Conservation (phyloP, 2,888 invertebrate species). For the Aphodius sticticus region DNA sequence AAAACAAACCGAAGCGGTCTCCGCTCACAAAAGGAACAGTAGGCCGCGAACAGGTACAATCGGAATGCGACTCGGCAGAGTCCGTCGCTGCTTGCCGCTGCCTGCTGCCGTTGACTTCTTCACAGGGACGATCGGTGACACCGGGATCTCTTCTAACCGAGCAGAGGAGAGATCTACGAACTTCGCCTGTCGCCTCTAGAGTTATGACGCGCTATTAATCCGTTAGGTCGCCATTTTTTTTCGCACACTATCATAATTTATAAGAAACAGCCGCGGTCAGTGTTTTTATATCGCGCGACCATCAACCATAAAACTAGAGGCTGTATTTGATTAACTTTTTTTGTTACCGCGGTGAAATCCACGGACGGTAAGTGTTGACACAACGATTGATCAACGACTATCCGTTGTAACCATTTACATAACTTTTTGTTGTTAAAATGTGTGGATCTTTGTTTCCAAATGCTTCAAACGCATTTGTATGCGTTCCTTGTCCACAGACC, state of each 20-base stretch:
- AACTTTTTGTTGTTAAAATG: conserved; percentile 6
- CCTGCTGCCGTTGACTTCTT: conserved; percentile 17
- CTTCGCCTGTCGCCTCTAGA: conserved; percentile 23
- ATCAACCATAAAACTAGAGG: conserved; percentile 20
- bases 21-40: conserved; percentile 16
- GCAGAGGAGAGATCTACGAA: conserved; percentile 24
- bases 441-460: not conserved
- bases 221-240: conserved; percentile 20
- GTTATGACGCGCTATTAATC: conserved; percentile 28
- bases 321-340: conserved; percentile 17
- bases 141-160: conserved; percentile 7
- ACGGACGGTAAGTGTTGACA: conserved; percentile 5
- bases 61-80: conserved; percentile 19
- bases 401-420: not conserved
- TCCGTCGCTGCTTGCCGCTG: conserved; percentile 15
- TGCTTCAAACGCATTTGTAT: too few species aligned
- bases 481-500: too few species aligned
- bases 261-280: conserved; percentile 12
- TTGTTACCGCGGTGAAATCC: conserved; percentile 14
- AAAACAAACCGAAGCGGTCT: conserved; percentile 41
- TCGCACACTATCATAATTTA: conserved; percentile 14
- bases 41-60: conserved; percentile 20
- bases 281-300: not conserved
- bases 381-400: conserved; percentile 11
- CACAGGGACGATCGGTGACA: conserved; percentile 13